phyloP scores from a whole-genome alignment of 2,797 vertebrate genomes.

The Lagodon rhomboides region DNA sequence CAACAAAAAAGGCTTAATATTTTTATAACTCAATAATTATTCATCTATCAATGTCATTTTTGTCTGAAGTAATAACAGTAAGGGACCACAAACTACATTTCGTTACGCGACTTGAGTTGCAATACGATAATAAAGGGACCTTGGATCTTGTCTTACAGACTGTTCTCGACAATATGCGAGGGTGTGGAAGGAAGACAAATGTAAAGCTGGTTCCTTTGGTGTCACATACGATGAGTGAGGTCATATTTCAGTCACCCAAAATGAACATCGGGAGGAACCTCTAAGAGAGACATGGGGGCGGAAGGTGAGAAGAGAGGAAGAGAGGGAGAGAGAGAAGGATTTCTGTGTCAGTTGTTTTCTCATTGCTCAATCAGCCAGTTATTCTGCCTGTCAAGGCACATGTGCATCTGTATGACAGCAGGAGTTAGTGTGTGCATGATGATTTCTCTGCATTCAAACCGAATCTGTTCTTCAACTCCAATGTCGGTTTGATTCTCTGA shows the following conservation, averaged over 20 bases:
- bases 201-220: constrained; percentile 11
- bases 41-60: too few species aligned
- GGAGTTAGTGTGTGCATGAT: constrained; percentile 20
- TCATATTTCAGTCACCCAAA: constrained; percentile 71
- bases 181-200: background rate
- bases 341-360: constrained; percentile 80
- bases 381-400: constrained; percentile 74
- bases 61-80: too few species aligned
- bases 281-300: constrained; percentile 10
- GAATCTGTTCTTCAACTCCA: constrained; percentile 51
- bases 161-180: background rate
- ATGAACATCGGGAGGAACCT: constrained; percentile 68
- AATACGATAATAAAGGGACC: too few species aligned
- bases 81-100: too few species aligned
- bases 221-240: constrained; percentile 59
- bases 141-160: background rate
- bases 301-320: constrained; percentile 35
- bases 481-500: constrained; percentile 68
- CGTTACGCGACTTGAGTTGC: too few species aligned
- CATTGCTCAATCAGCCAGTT: constrained; percentile 80
- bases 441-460: constrained; percentile 61
- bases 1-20: too few species aligned
- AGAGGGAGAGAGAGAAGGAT: constrained; percentile 46
- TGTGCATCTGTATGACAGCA: constrained; percentile 66
- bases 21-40: too few species aligned